Evolutionary conservation across 2,888 invertebrate species (phyloP).

Genomic region (Nomada flava): DNA sequence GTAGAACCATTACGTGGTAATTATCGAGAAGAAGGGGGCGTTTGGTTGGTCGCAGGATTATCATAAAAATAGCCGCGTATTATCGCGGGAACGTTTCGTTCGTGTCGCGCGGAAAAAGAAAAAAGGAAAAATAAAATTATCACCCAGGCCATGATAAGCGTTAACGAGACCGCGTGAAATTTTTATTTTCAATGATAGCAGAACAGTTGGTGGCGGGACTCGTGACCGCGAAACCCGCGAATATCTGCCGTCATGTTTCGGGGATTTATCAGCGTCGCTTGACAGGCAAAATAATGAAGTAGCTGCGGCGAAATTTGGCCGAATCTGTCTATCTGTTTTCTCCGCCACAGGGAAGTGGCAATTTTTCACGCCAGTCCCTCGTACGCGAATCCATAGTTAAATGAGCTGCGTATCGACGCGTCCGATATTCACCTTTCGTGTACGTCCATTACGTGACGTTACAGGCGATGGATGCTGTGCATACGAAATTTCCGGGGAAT

Average conservation of each 20-base stretch:
- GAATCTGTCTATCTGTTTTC: constrained; percentile 28
- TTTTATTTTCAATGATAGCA: constrained; percentile 48
- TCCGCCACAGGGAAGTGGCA: constrained; percentile 1
- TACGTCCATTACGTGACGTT: constrained; percentile 36
- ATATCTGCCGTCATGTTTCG: constrained; percentile 50
- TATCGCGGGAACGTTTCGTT: constrained; percentile 32
- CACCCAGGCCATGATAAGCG: constrained; percentile 29
- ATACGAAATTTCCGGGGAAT: constrained; percentile 30
- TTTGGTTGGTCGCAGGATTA: constrained; percentile 6
- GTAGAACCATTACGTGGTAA: constrained; percentile 38
- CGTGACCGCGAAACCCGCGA: constrained; percentile 54
- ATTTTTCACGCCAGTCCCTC: background rate
- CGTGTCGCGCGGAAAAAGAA: background rate
- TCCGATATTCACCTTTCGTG: constrained; percentile 13
- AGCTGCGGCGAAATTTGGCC: constrained; percentile 27
- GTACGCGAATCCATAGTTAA: constrained; percentile 40
- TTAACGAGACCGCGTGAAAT: constrained; percentile 37
- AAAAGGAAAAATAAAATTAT: background rate
- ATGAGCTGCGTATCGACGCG: constrained; percentile 30
- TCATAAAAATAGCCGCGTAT: constrained; percentile 43
- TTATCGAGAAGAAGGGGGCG: constrained; percentile 16
- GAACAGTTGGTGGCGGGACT: background rate
- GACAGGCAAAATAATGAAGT: constrained; percentile 63
- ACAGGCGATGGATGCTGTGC: background rate
- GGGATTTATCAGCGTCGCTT: constrained; percentile 50